Base-by-base conservation (phyloP, 2,888 invertebrate genomes). In the Herminia tarsipennalis region DNA sequence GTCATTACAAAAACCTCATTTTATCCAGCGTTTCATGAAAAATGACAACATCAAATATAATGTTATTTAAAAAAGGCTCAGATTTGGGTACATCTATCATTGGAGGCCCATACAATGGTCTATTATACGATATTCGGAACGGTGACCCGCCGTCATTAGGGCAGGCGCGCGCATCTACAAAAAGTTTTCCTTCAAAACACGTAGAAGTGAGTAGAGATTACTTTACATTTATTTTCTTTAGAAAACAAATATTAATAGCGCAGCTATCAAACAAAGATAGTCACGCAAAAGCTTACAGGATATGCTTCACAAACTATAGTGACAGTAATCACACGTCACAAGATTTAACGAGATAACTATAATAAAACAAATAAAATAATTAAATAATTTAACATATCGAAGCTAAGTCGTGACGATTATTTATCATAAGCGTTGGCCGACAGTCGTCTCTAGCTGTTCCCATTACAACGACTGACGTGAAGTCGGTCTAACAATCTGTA, bases 91-190 rank as follows among this genome's bases (percentile, higher is more conserved):
- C 52, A 56, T 56, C 52, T 59, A 56, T 65, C 64, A 56, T 42
- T 46, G 57, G 14, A 52, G 49, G 49, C 45, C 44, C 54, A 53
- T 53, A 72, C 73, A 73, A 70, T 69, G 55, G 65, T 68, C 65
- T 61, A 70, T 71, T 70, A 72, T 71, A 67, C 68, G 63, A 71
- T 72, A 71, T 76, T 74, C 64, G 69, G 60, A 61, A 52, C 58
- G 67, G 64, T 69, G 71, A 67, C 76, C 72, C 57, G 49, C 29
- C 69, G 71, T 78, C 79, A 79, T 78, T 78, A 76, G 70, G 70
- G 75, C 59, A 21, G 61, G 56, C 51, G 51, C 58, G 66, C 51
- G 46, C 60, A 61, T 60, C 69, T 65, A 71, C 74, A 78, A 81
- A 81, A 81, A 81, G 74, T 78, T 81, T 74, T 68, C 70, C 61